These are phyloP conservation scores for Aramus guarauna DNA, from an alignment of 2,113 vertebrate species.

Conservation along the genomic window DNA sequence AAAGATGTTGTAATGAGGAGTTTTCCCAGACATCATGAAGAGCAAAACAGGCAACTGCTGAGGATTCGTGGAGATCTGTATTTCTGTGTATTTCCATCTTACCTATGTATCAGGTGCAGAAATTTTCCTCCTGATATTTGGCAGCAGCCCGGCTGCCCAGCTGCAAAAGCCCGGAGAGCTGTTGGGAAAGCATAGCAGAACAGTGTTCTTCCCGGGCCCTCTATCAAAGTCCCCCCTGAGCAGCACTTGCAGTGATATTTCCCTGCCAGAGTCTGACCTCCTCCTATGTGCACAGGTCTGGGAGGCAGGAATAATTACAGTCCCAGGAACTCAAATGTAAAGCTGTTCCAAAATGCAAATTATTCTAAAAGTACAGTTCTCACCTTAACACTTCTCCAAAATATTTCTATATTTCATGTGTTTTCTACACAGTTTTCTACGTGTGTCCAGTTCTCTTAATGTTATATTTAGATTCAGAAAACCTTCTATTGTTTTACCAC, in stretches of 20 bases:
- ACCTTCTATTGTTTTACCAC: neutral
- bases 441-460: neutral
- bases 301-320: neutral
- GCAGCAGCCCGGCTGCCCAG: neutral
- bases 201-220: neutral
- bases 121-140: neutral
- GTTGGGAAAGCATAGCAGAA: neutral
- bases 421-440: neutral
- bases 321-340: neutral
- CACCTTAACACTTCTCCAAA: neutral
- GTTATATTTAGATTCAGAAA: neutral
- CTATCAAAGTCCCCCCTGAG: rapidly evolving
- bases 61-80: neutral
- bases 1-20: neutral
- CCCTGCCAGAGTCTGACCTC: neutral
- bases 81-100: neutral
- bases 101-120: neutral
- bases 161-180: neutral
- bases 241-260: neutral
- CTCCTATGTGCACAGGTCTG: neutral
- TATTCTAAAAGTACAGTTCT: neutral
- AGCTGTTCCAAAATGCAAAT: neutral
- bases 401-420: neutral
- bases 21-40: neutral
- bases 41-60: neutral